These are phyloP conservation scores for Sebastes hubbsi DNA, from an alignment of 2,797 vertebrate species.

Conservation along the genomic window DNA sequence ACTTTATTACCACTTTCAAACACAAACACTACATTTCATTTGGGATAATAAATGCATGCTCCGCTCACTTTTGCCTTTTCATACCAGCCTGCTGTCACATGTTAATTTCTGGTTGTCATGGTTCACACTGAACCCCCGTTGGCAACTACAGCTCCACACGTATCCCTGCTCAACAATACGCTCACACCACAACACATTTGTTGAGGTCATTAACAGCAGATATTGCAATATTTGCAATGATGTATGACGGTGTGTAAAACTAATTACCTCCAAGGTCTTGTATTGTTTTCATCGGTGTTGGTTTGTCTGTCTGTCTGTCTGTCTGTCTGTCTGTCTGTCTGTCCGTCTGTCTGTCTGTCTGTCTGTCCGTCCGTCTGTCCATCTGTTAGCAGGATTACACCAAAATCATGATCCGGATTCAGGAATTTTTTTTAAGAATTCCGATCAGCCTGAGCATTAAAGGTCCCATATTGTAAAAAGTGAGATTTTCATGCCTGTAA, in stretches of 20 bases:
- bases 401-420: too few species aligned
- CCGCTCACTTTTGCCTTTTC: neutral
- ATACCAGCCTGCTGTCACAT: neutral
- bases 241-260: neutral
- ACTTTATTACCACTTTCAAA: neutral
- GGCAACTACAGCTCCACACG: neutral
- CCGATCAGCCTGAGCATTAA: too few species aligned
- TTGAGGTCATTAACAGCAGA: neutral
- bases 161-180: neutral
- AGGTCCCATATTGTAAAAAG: too few species aligned
- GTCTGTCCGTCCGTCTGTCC: too few species aligned
- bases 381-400: too few species aligned
- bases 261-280: too few species aligned
- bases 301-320: too few species aligned
- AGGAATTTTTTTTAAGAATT: too few species aligned
- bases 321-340: too few species aligned
- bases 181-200: neutral
- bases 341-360: too few species aligned
- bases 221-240: neutral
- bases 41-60: neutral
- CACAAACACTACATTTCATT: neutral
- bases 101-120: neutral
- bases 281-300: too few species aligned
- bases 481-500: too few species aligned
- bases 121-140: neutral